phyloP scores from a whole-genome alignment of 1,140 invertebrate genomes.

The Maniola jurtina region DNA sequence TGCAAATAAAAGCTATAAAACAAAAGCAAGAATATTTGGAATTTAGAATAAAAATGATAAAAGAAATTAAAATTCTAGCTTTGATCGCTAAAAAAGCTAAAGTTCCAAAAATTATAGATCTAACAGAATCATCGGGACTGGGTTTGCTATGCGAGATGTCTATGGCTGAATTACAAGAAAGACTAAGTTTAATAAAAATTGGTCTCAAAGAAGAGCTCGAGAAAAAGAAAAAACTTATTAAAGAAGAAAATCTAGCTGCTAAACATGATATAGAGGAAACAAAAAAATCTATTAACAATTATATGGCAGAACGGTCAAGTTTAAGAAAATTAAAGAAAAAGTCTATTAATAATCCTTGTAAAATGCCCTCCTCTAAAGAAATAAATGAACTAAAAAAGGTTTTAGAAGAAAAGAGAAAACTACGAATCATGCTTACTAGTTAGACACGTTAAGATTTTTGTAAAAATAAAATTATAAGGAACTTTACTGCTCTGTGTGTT shows the following conservation, averaged over 20 bases:
- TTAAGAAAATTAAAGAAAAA: conserved; percentile 49
- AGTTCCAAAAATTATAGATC: conserved; percentile 76
- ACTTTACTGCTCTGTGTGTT: background rate
- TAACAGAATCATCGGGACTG: conserved; percentile 76
- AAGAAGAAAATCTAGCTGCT: conserved; percentile 46
- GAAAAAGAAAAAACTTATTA: conserved; percentile 60
- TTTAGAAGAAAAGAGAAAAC: conserved; percentile 57
- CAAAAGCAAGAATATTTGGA: conserved; percentile 75
- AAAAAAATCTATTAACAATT: conserved; percentile 52
- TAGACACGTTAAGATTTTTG: background rate
- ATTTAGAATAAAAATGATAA: conserved; percentile 74
- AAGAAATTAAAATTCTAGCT: conserved; percentile 78
- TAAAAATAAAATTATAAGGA: background rate
- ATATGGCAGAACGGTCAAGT: conserved; percentile 47
- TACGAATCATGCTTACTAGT: conserved; percentile 37
- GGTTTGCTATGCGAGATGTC: conserved; percentile 81
- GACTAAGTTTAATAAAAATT: conserved; percentile 71
- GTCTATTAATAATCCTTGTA: conserved; percentile 19
- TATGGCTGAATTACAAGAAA: conserved; percentile 78
- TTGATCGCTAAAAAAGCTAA: conserved; percentile 64
- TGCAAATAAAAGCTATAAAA: conserved; percentile 60
- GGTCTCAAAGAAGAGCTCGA: conserved; percentile 75
- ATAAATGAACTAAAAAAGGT: conserved; percentile 58
- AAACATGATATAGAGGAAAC: conserved; percentile 55
- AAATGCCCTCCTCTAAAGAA: conserved; percentile 47